Percentiles rank a stretch among this genome's conserved stretches.
These are phyloP conservation scores for Lophochroa leadbeateri DNA, from an alignment of 2,113 vertebrate genomes.

Conservation along the genomic window DNA sequence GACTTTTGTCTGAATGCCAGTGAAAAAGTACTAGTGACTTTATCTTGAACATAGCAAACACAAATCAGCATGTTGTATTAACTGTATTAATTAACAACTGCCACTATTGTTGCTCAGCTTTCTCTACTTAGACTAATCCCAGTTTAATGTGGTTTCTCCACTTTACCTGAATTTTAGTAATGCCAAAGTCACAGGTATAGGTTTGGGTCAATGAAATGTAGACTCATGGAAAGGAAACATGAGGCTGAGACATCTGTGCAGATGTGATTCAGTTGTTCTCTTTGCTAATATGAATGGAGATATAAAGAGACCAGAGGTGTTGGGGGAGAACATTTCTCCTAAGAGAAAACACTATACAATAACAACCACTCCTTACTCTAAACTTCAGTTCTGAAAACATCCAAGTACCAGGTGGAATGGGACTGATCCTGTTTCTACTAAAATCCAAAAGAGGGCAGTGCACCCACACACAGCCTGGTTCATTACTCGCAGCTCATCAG, in stretches of 20 bases:
- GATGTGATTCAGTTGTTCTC: neutral
- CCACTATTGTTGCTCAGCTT: neutral
- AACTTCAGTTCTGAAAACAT: neutral
- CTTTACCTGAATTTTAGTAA: neutral
- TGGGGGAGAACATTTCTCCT: neutral
- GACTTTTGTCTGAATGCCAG: neutral
- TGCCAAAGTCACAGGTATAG: neutral
- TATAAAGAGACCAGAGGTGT: neutral
- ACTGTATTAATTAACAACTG: neutral
- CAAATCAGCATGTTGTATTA: neutral
- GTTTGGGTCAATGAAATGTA: fast-evolving
- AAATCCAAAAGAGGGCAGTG: conserved; percentile 47
- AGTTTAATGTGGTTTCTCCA: neutral
- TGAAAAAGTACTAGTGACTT: neutral
- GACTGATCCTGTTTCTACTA: neutral
- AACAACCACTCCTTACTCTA: neutral
- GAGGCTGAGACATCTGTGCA: neutral
- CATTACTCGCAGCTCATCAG: fast-evolving
- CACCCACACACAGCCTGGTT: neutral
- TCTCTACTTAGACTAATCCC: neutral
- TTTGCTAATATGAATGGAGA: fast-evolving
- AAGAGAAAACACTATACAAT: fast-evolving
- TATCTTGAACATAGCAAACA: neutral
- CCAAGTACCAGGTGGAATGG: neutral
- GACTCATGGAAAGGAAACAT: neutral